Evolutionary conservation across 2,888 invertebrate genomes (phyloP), one percentile per base, ranked within the genome.

Genomic region (Trichopria drosophilae): DNA sequence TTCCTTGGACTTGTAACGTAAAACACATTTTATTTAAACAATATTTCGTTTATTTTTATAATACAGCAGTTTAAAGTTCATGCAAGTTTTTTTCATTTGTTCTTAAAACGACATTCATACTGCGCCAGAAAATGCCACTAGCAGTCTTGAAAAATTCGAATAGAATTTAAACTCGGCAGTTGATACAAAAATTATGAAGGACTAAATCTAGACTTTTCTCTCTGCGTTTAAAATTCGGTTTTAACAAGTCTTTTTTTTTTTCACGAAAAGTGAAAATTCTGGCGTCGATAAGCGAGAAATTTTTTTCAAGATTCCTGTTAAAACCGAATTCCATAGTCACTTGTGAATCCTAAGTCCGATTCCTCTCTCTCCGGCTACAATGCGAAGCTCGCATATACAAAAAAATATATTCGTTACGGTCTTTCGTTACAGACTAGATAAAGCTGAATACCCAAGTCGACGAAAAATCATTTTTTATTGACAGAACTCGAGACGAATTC

Each of bases 11-110:
- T n/a, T n/a, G n/a, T n/a, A n/a, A n/a, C n/a, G n/a, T n/a, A n/a
- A n/a, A n/a, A n/a, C n/a, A 63, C 67, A 70, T 70, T 72, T 73
- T 73, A 73, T 72, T 73, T 69, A 71, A 74, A 73, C 71, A 72
- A 72, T 72, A 67, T 71, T 59, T 65, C 64, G 60, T 65, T 69
- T 59, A 63, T 69, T 65, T n/a, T 68, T 71, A 71, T 69, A 67
- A 71, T 73, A 73, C 69, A 72, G 68, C 66, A 63, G 55, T 56
- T 65, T 44, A 55, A 61, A 66, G 59, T 61, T 64, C 66, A 60
- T 57, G 51, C 56, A 56, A 53, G 52, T 53, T 51, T 48, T 55
- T n/a, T n/a, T 41, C 57, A 57, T 47, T 49, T 59, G 36, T 45
- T 52, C 53, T 51, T 45, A n/a, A 57, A 52, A 42, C 55, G 26